phyloP scores from a whole-genome alignment of 2,797 vertebrate genomes.

The Steatocranus sp. region DNA sequence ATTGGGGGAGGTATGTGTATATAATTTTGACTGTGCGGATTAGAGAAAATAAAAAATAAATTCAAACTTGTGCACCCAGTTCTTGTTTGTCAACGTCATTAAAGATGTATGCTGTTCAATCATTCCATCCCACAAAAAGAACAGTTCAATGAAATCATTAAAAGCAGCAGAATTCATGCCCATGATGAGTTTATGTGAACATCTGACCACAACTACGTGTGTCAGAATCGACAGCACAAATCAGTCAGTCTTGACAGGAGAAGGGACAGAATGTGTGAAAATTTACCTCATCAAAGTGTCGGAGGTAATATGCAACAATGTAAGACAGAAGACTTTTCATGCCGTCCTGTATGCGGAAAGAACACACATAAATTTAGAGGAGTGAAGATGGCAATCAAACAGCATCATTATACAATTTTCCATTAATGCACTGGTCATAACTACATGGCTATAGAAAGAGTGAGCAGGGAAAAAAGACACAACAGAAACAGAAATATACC shows the following conservation, averaged over 20 bases:
- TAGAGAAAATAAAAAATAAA: background rate
- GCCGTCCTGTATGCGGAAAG: slow-evolving; percentile 79
- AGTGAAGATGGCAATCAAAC: background rate
- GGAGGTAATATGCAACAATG: slow-evolving; percentile 92
- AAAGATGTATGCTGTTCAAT: background rate
- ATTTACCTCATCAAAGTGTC: slow-evolving; percentile 91
- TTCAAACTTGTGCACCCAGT: background rate
- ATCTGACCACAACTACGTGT: background rate
- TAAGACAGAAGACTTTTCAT: slow-evolving; percentile 89
- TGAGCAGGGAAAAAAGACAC: background rate
- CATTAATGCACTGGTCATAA: background rate
- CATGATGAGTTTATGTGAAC: background rate
- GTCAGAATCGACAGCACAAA: background rate
- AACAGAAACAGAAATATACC: background rate
- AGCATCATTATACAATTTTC: background rate
- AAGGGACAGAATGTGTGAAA: background rate
- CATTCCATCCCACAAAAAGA: background rate
- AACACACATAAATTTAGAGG: background rate
- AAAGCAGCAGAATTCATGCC: background rate
- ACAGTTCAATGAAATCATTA: background rate
- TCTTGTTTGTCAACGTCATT: background rate
- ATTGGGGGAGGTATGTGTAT: background rate
- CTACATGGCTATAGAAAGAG: background rate
- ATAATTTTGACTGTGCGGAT: background rate
- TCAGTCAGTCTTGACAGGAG: background rate